Evolutionary conservation across 1,140 invertebrate genomes (phyloP).

Genomic region (Brevipalpus yothersi): DNA sequence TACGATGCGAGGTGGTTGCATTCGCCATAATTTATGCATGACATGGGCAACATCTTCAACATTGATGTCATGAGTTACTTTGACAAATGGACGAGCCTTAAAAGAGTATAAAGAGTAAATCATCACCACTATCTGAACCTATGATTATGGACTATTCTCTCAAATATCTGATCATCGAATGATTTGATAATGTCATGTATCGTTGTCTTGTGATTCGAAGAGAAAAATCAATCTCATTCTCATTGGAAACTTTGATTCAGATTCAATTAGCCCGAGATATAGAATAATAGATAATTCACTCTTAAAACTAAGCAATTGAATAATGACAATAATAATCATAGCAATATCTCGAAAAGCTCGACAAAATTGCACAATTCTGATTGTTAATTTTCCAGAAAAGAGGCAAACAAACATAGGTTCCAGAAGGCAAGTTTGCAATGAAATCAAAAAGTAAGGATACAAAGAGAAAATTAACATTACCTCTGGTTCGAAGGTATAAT

Average conservation of each 20-base stretch:
- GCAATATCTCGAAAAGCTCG: neutral
- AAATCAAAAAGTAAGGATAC: neutral
- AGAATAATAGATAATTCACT: too few relatives aligned
- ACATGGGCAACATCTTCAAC: conserved; percentile 10
- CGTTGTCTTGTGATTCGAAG: too few relatives aligned
- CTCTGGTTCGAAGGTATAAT: neutral
- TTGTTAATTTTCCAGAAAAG: neutral
- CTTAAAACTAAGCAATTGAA: too few relatives aligned
- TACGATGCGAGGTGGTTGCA: conserved; percentile 13
- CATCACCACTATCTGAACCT: neutral
- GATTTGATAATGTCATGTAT: too few relatives aligned
- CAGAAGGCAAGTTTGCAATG: neutral
- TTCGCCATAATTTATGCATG: conserved; percentile 10
- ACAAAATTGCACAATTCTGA: neutral
- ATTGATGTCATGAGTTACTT: conserved; percentile 11
- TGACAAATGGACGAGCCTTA: conserved; percentile 10
- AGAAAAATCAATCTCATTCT: too few relatives aligned
- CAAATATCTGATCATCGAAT: too few relatives aligned
- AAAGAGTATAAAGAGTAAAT: neutral
- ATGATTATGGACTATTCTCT: too few relatives aligned
- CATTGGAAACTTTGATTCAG: too few relatives aligned
- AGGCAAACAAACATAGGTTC: neutral
- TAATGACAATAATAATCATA: neutral
- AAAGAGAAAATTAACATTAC: neutral
- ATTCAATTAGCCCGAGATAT: too few relatives aligned